These are phyloP conservation scores for Columba guinea DNA, from an alignment of 2,797 vertebrate species.

Conservation along the genomic window DNA sequence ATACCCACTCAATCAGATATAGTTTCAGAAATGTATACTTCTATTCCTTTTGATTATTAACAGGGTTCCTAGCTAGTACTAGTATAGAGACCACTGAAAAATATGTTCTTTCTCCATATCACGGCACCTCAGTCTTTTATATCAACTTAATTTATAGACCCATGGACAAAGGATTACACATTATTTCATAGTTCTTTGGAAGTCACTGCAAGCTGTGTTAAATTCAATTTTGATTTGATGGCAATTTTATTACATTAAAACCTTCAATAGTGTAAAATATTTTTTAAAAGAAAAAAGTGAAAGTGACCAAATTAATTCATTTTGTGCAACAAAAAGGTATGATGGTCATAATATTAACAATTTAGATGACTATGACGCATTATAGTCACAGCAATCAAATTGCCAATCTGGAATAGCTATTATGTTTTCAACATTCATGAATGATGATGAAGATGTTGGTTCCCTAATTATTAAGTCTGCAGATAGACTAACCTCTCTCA, in stretches of 20 bases:
- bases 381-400: constrained; percentile 8
- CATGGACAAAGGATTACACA: not conserved
- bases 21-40: not conserved
- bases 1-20: not conserved
- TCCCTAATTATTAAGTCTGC: not conserved
- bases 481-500: not conserved
- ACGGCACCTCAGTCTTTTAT: not conserved
- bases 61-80: not conserved
- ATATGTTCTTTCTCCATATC: not conserved
- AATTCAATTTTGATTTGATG: not conserved
- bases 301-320: not conserved
- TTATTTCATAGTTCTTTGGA: not conserved
- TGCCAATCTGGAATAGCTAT: constrained; percentile 16
- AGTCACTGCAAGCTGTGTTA: not conserved
- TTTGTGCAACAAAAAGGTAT: not conserved
- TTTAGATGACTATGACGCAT: not conserved
- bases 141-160: not conserved
- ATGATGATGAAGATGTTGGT: not conserved
- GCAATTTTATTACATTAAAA: not conserved
- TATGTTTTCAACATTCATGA: constrained; percentile 21
- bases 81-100: not conserved
- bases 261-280: not conserved
- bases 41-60: not conserved
- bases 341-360: constrained; percentile 13
- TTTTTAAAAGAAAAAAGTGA: not conserved